Conservation (phyloP, 1,140 invertebrate species). For the Zaprionus gabonicus region DNA sequence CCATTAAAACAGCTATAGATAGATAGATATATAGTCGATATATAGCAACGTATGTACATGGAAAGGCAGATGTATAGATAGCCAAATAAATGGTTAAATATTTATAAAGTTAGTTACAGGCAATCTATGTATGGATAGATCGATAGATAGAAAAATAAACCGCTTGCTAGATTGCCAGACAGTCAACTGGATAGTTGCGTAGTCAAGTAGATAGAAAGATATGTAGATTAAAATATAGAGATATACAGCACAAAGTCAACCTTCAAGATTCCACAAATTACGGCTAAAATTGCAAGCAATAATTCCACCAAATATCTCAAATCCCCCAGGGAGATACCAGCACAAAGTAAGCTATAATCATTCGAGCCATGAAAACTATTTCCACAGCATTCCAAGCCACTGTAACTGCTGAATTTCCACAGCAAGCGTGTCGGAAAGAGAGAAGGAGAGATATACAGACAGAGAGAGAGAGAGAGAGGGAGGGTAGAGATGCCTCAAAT, state of each 20-base stretch:
- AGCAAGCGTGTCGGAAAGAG: not conserved
- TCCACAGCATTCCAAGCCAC: constrained; percentile 7
- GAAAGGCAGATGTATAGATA: not conserved
- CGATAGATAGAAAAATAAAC: not conserved
- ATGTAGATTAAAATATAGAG: not conserved
- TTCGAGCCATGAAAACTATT: not conserved
- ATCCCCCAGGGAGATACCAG: not conserved
- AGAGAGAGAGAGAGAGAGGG: not conserved
- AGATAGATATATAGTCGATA: too few species aligned
- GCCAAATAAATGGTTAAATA: not conserved
- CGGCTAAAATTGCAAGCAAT: not conserved
- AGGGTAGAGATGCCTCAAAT: constrained; percentile 34
- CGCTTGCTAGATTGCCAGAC: too few species aligned
- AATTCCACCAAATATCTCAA: not conserved
- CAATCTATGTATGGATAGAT: not conserved
- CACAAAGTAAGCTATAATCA: not conserved
- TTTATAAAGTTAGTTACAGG: too few species aligned
- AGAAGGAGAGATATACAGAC: too few species aligned
- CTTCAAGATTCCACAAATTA: not conserved
- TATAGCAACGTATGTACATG: too few species aligned
- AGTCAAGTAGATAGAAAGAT: not conserved
- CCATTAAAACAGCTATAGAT: too few species aligned
- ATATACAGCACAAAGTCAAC: not conserved
- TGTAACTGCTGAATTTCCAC: constrained; percentile 35
- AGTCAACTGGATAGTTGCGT: not conserved